Evolutionary conservation across 35 echinoderm and acorn worm genomes (phyloP).

Genomic region (Diadema setosum): DNA sequence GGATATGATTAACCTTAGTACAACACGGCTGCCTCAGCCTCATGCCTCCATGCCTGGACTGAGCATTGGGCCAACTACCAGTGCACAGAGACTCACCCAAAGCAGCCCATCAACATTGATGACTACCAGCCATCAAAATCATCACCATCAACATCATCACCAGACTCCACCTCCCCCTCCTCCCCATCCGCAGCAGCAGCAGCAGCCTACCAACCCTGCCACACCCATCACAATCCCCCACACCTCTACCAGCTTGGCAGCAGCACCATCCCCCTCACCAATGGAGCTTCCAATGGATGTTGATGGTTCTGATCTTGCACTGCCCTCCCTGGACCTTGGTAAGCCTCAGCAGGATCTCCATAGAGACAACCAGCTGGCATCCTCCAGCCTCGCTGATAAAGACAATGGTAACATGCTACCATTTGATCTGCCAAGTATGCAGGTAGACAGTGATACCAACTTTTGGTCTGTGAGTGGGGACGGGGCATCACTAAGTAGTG

Average conservation of each 20-base stretch:
- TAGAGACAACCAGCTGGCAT: not conserved
- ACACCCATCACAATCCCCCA: not conserved
- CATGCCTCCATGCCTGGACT: not conserved
- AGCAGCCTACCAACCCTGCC: not conserved
- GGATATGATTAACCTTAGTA: constrained; percentile 6
- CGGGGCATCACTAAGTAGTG: constrained; percentile 31
- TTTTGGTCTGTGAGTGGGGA: constrained; percentile 28
- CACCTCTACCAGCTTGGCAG: not conserved
- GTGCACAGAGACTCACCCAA: not conserved
- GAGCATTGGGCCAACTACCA: not conserved
- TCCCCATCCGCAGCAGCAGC: not conserved
- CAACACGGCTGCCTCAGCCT: not conserved
- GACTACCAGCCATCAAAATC: not conserved
- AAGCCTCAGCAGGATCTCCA: not conserved
- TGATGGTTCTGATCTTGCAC: constrained; percentile 23
- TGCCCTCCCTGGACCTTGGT: constrained; percentile 20
- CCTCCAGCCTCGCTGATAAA: not conserved
- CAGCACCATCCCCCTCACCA: constrained; percentile 1
- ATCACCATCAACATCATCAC: not conserved
- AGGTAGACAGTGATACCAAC: constrained; percentile 40
- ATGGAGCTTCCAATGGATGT: constrained; percentile 77
- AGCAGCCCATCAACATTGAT: not conserved
- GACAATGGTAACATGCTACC: not conserved
- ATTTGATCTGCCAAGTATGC: constrained; percentile 69
- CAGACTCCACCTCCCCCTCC: not conserved